Evolutionary conservation across 2,888 invertebrate genomes (phyloP), one percentile per base, ranked within the genome.

Genomic region (Pristionchus entomophagus): DNA sequence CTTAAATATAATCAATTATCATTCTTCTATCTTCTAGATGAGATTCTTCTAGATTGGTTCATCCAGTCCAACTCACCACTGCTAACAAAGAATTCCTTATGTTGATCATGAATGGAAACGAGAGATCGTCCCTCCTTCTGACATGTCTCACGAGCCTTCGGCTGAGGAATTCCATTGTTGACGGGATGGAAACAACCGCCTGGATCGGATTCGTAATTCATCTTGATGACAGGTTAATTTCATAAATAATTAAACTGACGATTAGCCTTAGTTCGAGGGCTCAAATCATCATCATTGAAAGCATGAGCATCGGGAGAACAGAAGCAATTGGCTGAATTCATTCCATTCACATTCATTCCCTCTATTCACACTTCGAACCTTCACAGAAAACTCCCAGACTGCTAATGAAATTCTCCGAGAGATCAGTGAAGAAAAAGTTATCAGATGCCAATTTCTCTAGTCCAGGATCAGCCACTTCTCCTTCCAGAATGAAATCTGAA

Each of bases 131-230:
- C 26, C 19, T 29, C 38, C 51, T 78, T 78, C 29, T 51, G 45
- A 29, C 78, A 78, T 49, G 78, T 78, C 10, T 78, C 78, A 14
- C 51, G 78, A 29, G 78, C 78, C 8, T 78, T 78, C 19, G 29
- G 29, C 4, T 38, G 38, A 19, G 78, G 78, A 78, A 78, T 51
- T 26, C 78, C 78, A 22, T 49, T 78, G 49, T 51, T 51, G 49
- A 78, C 78, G 29, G 78, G 78, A 29, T 78, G 45, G 78, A 78
- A 78, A 17, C 78, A 78, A 29, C 78, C 78, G n/a, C 78, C 78
- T 78, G 45, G 51, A 29, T 5, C 14, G 17, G 26, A 45, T 1
- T 45, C 8, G 12, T 65, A 35, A 29, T 62, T 29, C 45, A 29
- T 62, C 29, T 56, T 22, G 8, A 62, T 62, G 26, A 56, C 32